phyloP scores from a whole-genome alignment of 2,797 vertebrate species.

The Propithecus deckenii region DNA sequence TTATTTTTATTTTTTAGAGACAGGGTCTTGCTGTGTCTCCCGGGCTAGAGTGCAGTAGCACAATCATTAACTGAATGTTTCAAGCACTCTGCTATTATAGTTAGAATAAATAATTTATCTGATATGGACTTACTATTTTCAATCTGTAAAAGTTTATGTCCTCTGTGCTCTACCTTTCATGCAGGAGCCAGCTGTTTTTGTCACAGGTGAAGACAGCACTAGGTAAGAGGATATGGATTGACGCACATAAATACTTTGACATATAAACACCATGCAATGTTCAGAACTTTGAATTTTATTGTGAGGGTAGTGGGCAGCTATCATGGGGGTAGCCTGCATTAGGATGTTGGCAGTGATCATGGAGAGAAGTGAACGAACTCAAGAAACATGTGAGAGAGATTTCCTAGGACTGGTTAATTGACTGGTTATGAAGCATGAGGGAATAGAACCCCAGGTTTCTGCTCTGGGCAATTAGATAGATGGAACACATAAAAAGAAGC shows the following conservation, averaged over 20 bases:
- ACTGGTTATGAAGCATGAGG: not conserved
- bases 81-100: not conserved
- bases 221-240: not conserved
- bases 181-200: not conserved
- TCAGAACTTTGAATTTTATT: not conserved
- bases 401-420: not conserved
- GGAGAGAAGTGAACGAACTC: not conserved
- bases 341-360: not conserved
- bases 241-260: not conserved
- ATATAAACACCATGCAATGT: not conserved
- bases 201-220: not conserved
- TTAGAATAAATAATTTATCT: not conserved
- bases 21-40: too few relatives aligned
- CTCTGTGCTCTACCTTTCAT: not conserved
- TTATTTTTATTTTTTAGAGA: not conserved
- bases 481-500: not conserved
- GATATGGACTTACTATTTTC: not conserved
- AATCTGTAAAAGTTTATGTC: not conserved
- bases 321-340: not conserved
- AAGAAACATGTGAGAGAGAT: not conserved
- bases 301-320: not conserved
- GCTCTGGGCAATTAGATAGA: not conserved
- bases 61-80: too few relatives aligned
- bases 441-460: not conserved
- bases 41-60: too few relatives aligned